Evolutionary conservation across 2,113 vertebrate species (phyloP).

Genomic region (Thalassarche chlororhynchos): DNA sequence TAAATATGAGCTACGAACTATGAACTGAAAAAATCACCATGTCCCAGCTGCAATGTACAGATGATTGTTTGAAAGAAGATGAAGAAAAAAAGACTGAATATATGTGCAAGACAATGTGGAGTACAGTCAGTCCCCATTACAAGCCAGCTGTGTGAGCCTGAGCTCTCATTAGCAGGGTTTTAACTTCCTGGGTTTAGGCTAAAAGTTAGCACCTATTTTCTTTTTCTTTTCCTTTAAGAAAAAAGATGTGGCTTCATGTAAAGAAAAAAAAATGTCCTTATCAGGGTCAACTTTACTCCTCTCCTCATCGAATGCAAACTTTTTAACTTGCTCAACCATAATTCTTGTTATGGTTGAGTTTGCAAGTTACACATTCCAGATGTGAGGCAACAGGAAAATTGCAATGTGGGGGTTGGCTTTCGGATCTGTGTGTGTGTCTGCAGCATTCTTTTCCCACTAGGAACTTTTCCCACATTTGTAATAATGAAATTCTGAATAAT

Average conservation of each 20-base stretch:
- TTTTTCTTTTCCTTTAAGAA: neutral
- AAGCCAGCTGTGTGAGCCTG: neutral
- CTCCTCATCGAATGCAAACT: conserved; percentile 35
- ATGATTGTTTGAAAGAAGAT: neutral
- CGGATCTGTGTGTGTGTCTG: neutral
- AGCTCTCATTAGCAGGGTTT: neutral
- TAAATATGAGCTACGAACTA: neutral
- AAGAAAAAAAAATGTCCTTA: neutral
- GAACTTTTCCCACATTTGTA: conserved; percentile 59
- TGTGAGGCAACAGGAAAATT: conserved; percentile 53
- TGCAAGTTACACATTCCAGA: conserved; percentile 60
- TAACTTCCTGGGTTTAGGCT: neutral
- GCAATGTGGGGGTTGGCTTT: neutral
- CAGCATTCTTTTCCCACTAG: conserved; percentile 43
- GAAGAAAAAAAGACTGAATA: neutral
- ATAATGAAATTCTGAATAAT: conserved; percentile 30
- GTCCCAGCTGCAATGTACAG: neutral
- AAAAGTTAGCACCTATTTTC: neutral
- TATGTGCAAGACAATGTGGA: neutral
- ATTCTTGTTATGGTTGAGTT: conserved; percentile 46
- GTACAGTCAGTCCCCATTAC: neutral
- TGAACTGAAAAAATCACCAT: neutral
- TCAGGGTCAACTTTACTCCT: conserved; percentile 14
- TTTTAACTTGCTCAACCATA: conserved; percentile 36
- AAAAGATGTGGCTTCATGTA: neutral